A percentile compares a stretch with the other conserved stretches of the same genome.
Evolutionary conservation across 2,113 vertebrate genomes (phyloP).

Genomic region (Tichodroma muraria): DNA sequence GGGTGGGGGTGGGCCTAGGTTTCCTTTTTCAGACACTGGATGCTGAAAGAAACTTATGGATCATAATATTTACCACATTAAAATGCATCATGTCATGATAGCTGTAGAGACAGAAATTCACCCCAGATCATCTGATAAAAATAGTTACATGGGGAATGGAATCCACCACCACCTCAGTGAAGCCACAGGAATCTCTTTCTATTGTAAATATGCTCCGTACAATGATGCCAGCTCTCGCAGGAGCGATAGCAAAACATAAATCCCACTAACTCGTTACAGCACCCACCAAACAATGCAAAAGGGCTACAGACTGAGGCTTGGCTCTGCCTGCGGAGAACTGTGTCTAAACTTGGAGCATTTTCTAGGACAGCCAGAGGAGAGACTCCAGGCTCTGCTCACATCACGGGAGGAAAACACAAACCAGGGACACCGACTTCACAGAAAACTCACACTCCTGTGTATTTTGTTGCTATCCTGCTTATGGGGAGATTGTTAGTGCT

Average conservation of each 20-base stretch:
- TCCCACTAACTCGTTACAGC: constrained; percentile 7
- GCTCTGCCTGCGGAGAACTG: not conserved
- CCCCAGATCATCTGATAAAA: not conserved
- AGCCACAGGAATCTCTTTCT: constrained; percentile 20
- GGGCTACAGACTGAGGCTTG: not conserved
- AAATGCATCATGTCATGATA: not conserved
- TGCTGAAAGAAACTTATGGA: not conserved
- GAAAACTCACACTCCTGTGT: not conserved
- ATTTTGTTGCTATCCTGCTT: not conserved
- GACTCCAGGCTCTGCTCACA: not conserved
- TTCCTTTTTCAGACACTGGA: not conserved
- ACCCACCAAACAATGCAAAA: constrained; percentile 1
- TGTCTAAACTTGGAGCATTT: not conserved
- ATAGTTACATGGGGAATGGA: constrained; percentile 9
- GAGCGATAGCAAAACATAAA: not conserved
- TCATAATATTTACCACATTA: not conserved
- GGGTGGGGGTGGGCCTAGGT: not conserved
- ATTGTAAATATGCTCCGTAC: not conserved
- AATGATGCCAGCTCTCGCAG: not conserved
- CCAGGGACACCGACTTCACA: not conserved
- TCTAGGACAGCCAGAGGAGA: not conserved
- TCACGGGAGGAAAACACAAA: not conserved
- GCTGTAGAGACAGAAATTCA: not conserved
- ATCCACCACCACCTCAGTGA: not conserved
- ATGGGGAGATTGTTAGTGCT: not conserved